Conservation (phyloP, 2,888 invertebrate species). For the Sinhomidia bicolor region DNA sequence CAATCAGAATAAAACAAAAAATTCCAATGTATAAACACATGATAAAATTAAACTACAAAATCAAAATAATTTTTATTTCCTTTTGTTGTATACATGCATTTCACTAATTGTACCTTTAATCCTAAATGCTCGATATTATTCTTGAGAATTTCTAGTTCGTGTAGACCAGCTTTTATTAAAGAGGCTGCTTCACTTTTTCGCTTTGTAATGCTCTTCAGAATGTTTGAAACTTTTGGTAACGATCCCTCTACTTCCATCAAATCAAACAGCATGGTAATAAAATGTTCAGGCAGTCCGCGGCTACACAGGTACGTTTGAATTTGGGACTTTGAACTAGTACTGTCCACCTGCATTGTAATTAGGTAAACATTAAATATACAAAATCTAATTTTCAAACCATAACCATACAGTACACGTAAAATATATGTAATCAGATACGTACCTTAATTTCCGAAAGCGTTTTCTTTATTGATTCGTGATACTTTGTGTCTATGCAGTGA, state of each 20-base stretch:
- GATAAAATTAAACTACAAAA: too few relatives aligned
- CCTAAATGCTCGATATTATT: constrained; percentile 88
- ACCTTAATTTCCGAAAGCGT: constrained; percentile 81
- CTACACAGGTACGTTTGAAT: constrained; percentile 87
- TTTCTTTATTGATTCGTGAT: constrained; percentile 81
- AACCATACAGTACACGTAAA: neutral
- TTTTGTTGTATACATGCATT: too few relatives aligned
- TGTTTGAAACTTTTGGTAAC: constrained; percentile 85
- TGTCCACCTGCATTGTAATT: constrained; percentile 83
- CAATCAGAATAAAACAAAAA: neutral
- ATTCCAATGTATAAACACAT: too few relatives aligned
- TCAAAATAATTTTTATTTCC: too few relatives aligned
- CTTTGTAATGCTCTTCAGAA: constrained; percentile 86
- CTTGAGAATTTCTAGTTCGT: constrained; percentile 89
- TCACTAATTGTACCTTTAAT: constrained; percentile 89
- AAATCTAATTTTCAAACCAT: constrained; percentile 37
- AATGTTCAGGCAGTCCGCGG: constrained; percentile 87
- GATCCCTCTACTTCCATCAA: constrained; percentile 87
- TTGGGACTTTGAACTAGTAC: constrained; percentile 86
- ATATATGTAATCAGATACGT: constrained; percentile 1
- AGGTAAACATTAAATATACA: constrained; percentile 7
- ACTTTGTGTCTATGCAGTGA: constrained; percentile 88
- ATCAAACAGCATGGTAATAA: constrained; percentile 85
- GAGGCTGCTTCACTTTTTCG: constrained; percentile 87
- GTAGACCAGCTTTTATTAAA: constrained; percentile 87